phyloP scores from a whole-genome alignment of 2,888 invertebrate genomes.

The Caenorhabditis sp. region DNA sequence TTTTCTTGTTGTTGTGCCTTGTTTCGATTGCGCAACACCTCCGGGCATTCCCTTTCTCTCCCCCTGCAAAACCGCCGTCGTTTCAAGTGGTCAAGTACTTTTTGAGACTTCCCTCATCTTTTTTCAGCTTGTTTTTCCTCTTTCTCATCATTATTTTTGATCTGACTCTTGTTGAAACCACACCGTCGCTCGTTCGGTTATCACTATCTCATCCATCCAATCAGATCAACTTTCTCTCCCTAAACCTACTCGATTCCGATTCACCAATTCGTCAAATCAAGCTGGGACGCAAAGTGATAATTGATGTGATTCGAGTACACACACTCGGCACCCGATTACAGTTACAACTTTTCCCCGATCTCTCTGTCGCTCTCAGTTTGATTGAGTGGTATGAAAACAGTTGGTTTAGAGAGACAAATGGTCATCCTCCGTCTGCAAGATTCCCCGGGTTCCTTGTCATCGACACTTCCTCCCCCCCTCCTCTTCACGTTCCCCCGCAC shows the following conservation, averaged over 20 bases:
- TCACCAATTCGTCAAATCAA: constrained; percentile 55
- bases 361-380: constrained; percentile 10
- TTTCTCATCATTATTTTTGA: constrained; percentile 1
- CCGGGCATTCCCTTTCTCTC: not conserved
- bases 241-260: constrained; percentile 11
- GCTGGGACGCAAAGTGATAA: constrained; percentile 43
- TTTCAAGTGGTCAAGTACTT: constrained; percentile 10
- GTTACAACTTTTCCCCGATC: constrained; percentile 45
- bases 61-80: constrained; percentile 4
- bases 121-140: constrained; percentile 8
- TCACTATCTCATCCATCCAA: not conserved
- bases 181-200: constrained; percentile 26
- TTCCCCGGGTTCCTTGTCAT: no score
- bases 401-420: constrained; percentile 16
- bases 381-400: constrained; percentile 16
- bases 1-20: constrained; percentile 7
- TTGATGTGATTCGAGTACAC: constrained; percentile 42
- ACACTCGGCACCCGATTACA: not conserved
- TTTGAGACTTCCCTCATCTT: constrained; percentile 11
- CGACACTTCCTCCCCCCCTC: constrained; percentile 25
- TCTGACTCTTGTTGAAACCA: constrained; percentile 11
- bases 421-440: no score
- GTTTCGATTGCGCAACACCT: not conserved
- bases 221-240: constrained; percentile 48
- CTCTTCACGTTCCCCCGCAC: constrained; percentile 51